Evolutionary conservation across 2,797 vertebrate species (phyloP).

Genomic region (Etheostoma perlongum): DNA sequence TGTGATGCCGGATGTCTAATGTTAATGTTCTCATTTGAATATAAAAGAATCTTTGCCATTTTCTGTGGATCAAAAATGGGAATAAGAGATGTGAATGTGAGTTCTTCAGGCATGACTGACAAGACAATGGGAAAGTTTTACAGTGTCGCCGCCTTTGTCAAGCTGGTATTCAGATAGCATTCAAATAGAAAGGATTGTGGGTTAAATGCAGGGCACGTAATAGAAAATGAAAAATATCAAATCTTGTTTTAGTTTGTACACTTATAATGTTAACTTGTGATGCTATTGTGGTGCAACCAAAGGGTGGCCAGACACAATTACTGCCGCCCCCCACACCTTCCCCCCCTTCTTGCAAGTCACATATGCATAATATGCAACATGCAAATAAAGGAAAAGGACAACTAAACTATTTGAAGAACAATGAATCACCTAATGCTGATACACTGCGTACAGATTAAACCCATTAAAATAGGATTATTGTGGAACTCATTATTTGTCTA

Average conservation of each 20-base stretch:
- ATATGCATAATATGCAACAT: too few relatives aligned
- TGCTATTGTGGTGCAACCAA: background rate
- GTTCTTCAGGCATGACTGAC: slow-evolving; percentile 82
- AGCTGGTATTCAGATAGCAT: slow-evolving; percentile 34
- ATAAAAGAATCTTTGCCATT: slow-evolving; percentile 85
- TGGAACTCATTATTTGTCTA: too few relatives aligned
- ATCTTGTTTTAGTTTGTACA: slow-evolving; percentile 1
- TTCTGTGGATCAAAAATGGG: slow-evolving; percentile 79
- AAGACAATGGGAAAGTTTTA: slow-evolving; percentile 86
- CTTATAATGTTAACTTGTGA: background rate
- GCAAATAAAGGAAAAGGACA: too few relatives aligned
- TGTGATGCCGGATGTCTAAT: slow-evolving; percentile 84
- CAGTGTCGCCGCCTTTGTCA: slow-evolving; percentile 61
- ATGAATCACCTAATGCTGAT: too few relatives aligned
- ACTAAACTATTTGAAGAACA: too few relatives aligned
- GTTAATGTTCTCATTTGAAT: slow-evolving; percentile 90
- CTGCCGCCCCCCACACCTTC: too few relatives aligned
- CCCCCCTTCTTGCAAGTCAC: too few relatives aligned
- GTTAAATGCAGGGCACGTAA: slow-evolving; percentile 60
- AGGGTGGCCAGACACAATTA: too few relatives aligned
- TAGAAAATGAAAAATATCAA: slow-evolving; percentile 28
- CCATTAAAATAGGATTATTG: too few relatives aligned
- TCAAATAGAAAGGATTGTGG: slow-evolving; percentile 49
- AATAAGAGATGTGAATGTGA: slow-evolving; percentile 72
- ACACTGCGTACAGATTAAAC: too few relatives aligned